Evolutionary conservation across 2,113 vertebrate species (phyloP).

Genomic region (Ceyx melanurus): DNA sequence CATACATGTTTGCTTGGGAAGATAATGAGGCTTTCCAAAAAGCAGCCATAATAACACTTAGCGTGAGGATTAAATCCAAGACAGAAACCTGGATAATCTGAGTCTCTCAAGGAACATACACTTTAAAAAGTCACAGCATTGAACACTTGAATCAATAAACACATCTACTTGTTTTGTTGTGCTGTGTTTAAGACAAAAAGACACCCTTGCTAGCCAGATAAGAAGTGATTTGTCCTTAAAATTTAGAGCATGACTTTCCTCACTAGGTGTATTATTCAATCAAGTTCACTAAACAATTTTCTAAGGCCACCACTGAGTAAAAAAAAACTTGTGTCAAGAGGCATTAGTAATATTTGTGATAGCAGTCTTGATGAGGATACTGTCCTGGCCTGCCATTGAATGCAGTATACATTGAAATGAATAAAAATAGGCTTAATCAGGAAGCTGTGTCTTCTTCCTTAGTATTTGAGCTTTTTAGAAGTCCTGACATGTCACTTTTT

Average conservation of each 20-base stretch:
- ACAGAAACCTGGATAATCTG: not conserved
- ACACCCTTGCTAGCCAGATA: not conserved
- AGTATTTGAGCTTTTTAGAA: not conserved
- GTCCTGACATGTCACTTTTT: not conserved
- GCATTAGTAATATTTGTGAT: not conserved
- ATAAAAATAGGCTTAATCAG: not conserved
- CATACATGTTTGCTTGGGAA: not conserved
- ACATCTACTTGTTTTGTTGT: not conserved
- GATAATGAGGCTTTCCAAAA: slow-evolving; percentile 23
- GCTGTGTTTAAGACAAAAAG: not conserved
- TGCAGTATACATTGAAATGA: not conserved
- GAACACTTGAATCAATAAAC: not conserved
- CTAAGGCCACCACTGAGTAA: not conserved
- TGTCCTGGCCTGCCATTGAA: not conserved
- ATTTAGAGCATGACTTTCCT: not conserved
- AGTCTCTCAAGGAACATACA: not conserved
- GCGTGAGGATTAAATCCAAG: not conserved
- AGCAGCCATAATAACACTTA: not conserved
- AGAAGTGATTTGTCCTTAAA: not conserved
- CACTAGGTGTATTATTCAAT: not conserved
- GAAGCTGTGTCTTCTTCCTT: not conserved
- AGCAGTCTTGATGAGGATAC: not conserved
- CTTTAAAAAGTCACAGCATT: not conserved
- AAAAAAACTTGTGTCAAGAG: not conserved
- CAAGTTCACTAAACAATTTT: not conserved